Evolutionary conservation across 2,797 vertebrate species (phyloP).

Genomic region (Nyctibius grandis): DNA sequence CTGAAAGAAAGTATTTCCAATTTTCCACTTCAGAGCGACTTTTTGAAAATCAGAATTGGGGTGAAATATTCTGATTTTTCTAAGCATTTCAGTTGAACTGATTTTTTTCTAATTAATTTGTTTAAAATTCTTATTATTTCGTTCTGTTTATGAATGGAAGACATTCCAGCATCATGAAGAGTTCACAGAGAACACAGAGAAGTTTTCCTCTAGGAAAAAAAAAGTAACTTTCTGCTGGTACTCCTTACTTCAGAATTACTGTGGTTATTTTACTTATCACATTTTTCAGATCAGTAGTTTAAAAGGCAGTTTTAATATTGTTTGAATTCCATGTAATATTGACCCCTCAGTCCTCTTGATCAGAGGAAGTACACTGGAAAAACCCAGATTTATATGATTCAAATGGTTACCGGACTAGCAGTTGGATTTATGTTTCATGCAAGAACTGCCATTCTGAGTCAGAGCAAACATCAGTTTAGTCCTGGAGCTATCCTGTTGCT

Average conservation of each 20-base stretch:
- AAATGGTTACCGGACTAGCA: background rate
- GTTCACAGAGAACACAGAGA: background rate
- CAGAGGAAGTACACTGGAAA: background rate
- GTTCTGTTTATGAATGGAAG: background rate
- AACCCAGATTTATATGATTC: background rate
- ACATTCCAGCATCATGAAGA: background rate
- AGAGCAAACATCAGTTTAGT: background rate
- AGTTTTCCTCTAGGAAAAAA: background rate
- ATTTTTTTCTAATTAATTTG: background rate
- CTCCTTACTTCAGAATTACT: background rate
- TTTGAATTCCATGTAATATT: background rate
- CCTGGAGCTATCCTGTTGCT: background rate
- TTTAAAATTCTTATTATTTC: background rate
- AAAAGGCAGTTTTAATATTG: background rate
- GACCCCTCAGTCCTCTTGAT: background rate
- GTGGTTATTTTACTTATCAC: background rate
- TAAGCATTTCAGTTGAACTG: background rate
- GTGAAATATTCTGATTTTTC: background rate
- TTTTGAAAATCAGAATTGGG: background rate
- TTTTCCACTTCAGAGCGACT: background rate
- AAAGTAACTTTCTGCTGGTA: background rate
- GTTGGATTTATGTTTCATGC: background rate
- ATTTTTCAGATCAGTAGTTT: background rate
- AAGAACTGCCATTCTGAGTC: background rate
- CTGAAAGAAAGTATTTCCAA: background rate